Evolutionary conservation across 2,797 vertebrate species (phyloP), one percentile per base, ranked within the genome.

Genomic region (Micropoecilia bifurca): DNA sequence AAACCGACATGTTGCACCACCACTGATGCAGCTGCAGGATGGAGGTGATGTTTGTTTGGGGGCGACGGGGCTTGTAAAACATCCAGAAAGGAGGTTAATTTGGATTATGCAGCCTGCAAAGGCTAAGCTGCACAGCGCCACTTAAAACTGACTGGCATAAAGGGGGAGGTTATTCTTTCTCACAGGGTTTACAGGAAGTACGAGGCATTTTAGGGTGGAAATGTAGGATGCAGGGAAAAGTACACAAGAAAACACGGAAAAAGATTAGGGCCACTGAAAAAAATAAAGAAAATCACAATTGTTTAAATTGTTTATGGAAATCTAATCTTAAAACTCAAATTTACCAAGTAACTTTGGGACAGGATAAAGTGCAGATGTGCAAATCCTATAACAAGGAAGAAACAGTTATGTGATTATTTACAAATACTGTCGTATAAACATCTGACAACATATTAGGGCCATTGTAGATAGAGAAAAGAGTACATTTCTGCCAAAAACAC

Each of bases 41-140:
- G 66, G 86, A 91, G 77, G 63, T 59, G 82, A 45, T 84, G 84
- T 83, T 80, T 84, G 57, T 77, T 63, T 59, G 78, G 74, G 78
- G 74, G 43, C 73, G 87, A 76, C 82, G 30, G 90, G 75, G 77
- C 78, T 88, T 83, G 84, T 91, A 85, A 87, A 89, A 85, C 80
- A 88, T 90, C 81, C 74, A 75, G 86, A 76, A 78, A 77, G 73
- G 68, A 87, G 85, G 71, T 75, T 85, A 48, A 85, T 93, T 88
- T 91, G 88, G 89, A 90, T 93, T 88, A 89, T 71, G 81, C 48
- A 61, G 87, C 78, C 83, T 85, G 80, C 66, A 81, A 75, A 87
- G 72, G 74, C 81, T 87, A 86, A 93, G 77, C 71, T 79, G 81
- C 72, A 84, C 84, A 57, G 78, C 39, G 22, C 41, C 48, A 55